Evolutionary conservation across 1,140 invertebrate genomes (phyloP).

Genomic region (Drosophila pseudoananassae): DNA sequence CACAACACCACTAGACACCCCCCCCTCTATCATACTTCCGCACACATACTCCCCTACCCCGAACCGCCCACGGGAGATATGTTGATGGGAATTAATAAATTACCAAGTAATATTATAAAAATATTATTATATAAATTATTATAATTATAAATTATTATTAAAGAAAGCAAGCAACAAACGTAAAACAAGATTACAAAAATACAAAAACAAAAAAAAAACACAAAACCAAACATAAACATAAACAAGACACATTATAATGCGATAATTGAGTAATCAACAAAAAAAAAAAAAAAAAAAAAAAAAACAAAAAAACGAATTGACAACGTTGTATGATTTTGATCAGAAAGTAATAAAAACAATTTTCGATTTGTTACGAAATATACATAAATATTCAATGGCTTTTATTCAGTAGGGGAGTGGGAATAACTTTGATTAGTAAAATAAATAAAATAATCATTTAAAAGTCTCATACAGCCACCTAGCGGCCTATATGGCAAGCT

Average conservation of each 20-base stretch:
- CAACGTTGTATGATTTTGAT: conserved; percentile 84
- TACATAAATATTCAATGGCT: conserved; percentile 63
- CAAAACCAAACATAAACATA: conserved; percentile 54
- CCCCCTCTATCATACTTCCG: no score
- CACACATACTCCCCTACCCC: background rate
- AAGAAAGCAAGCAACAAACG: conserved; percentile 61
- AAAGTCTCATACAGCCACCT: background rate
- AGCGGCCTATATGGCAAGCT: background rate
- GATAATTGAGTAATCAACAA: conserved; percentile 71
- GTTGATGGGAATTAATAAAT: conserved; percentile 76
- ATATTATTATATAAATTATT: conserved; percentile 82
- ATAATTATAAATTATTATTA: conserved; percentile 80
- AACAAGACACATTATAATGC: conserved; percentile 67
- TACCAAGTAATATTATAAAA: conserved; percentile 83
- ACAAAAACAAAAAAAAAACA: conserved; percentile 52
- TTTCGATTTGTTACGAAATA: conserved; percentile 84
- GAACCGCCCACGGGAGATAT: conserved; percentile 20
- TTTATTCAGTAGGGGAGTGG: conserved; percentile 20
- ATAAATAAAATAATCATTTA: background rate
- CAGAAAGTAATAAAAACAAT: conserved; percentile 83
- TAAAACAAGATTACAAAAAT: conserved; percentile 64
- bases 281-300: background rate
- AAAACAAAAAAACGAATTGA: conserved; percentile 73
- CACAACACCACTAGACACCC: conserved; percentile 2
- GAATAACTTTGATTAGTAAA: background rate